Evolutionary conservation across 92 coral and sea anemone genomes (phyloP), one percentile per base, ranked within the genome.

Genomic region (Phenganax stokvisi): DNA sequence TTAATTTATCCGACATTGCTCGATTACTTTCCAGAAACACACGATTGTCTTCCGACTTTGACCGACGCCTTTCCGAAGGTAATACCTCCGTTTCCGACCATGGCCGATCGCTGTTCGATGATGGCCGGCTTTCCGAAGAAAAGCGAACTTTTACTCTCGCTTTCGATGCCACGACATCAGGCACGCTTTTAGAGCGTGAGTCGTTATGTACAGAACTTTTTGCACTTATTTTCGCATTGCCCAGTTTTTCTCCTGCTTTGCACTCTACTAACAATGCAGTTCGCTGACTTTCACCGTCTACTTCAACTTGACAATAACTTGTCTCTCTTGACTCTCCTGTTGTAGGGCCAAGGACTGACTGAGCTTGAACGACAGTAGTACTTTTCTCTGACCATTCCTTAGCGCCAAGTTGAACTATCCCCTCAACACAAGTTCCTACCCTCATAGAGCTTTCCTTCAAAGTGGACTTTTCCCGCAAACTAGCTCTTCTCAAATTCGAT

Each of bases 131-230:
- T 60, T 57, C 56, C 27, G 75, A 69, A 13, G 51, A 11, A 17
- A 80, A 53, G 28, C 74, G 28, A 60, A 80, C 84, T 28, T 69
- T 63, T 37, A 61, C 51, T 37, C 57, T 59, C 17, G 12, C 70
- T 54, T 57, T 31, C 31, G 66, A 76, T 10, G 68, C 44, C 28
- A 16, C 30, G 25, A 17, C 44, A 27, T 15, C 58, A 0, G 80
- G 56, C 54, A 55, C 65, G n/a, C 17, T 44, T 3, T 17, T 29
- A 10, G 76, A 72, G 16, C 60, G 60, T 10, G 60, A 15, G 16
- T 56, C 9, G 16, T 56, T 56, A 61, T 17, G 8, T 13, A 15
- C 6, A 61, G 67, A 28, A 61, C 6, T 17, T 61, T 61, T 6
- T 8, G n/a, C 67, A 61, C 25, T 28, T 9, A 51, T 56, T 10